A percentile compares a stretch with the other conserved stretches of the same genome.
phyloP scores from a whole-genome alignment of 2,797 vertebrate genomes.

The Xerus rutilus region DNA sequence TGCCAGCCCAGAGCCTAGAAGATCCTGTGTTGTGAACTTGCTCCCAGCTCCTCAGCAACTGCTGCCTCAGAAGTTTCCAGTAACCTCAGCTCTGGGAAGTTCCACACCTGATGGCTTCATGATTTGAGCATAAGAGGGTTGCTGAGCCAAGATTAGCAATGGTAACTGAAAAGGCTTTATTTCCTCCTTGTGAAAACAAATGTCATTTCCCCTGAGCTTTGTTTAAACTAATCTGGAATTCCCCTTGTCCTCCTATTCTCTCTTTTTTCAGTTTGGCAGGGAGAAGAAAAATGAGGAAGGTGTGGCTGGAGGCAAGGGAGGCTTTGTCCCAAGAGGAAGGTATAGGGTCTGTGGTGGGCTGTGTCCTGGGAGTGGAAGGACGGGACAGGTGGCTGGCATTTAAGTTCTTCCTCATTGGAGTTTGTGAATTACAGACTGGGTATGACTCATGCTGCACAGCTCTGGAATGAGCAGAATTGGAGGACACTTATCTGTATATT shows the following conservation, averaged over 20 bases:
- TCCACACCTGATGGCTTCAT: neutral
- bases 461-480: slow-evolving; percentile 24
- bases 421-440: neutral
- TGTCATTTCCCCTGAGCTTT: slow-evolving; percentile 44
- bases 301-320: neutral
- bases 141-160: neutral
- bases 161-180: slow-evolving; percentile 23
- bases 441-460: neutral
- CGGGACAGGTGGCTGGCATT: neutral
- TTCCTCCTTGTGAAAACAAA: slow-evolving; percentile 60
- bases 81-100: neutral
- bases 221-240: slow-evolving; percentile 67
- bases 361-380: neutral
- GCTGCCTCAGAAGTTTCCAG: neutral
- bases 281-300: neutral
- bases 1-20: neutral
- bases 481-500: slow-evolving; percentile 40
- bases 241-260: slow-evolving; percentile 6
- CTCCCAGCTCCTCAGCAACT: neutral
- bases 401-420: neutral
- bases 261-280: neutral
- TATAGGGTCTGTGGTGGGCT: neutral
- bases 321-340: neutral
- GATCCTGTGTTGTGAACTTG: neutral
- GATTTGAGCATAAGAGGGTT: neutral